Base-by-base conservation (phyloP, 2,888 invertebrate genomes). In the Aphidoletes aphidimyza region DNA sequence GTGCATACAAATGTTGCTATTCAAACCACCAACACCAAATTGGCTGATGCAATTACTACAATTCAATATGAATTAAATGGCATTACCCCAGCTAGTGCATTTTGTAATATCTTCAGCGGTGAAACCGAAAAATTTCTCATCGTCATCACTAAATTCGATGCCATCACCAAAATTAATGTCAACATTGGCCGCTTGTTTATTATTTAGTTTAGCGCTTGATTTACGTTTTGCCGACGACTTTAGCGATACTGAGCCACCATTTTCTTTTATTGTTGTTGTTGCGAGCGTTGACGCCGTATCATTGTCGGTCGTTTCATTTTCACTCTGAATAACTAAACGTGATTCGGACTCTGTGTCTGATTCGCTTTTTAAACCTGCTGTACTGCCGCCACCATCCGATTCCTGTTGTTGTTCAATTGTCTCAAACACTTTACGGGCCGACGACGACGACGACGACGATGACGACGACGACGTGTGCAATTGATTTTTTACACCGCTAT, bases 191-290 rank as follows among this genome's bases (percentile, higher is more conserved):
- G 34, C 1, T 37, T 81, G 81, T 81, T 81, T 37, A 81, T 81
- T 37, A 81, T 37, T 37, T 37, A 81, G 37, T 9, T 36, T 81
- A n/a, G 36, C 81, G 37, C 9, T 81, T 81, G 81, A 81, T 37
- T 81, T 81, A 11, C n/a, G 37, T 37, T 81, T 81, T 8, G 81
- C 81, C 81, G 81, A 81, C 17, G 5, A 5, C 36, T 78, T 78
- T 36, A 78, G 34, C 37, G 37, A 37, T 0, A 39, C 1, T 81
- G 81, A 14, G 81, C 81, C 81, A 81, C 81, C 81, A 81, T 81
- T 81, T 81, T 81, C 81, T 81, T 81, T 81, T 81, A 81, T 81
- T 37, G 81, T 81, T 81, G 81, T 81, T 81, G 81, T 81, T 81
- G 81, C 37, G 36, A 36, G 81, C 11, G 81, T 81, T 9, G 81